phyloP scores from a whole-genome alignment of 2,797 vertebrate genomes.

The Poeciliopsis gracilis region DNA sequence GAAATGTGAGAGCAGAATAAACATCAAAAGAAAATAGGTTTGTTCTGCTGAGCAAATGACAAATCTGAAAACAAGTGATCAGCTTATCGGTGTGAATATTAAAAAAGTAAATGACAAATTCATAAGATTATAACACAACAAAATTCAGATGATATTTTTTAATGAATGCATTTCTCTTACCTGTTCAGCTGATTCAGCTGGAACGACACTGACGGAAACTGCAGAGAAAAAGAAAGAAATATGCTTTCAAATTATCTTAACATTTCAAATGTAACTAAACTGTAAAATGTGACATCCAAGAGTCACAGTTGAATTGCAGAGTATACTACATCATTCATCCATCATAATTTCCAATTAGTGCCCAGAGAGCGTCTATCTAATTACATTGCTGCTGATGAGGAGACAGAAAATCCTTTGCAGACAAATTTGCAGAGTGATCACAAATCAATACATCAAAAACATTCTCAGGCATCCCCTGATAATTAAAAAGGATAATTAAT shows the following conservation, averaged over 20 bases:
- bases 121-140: neutral
- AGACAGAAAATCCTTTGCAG: slow-evolving; percentile 56
- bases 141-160: neutral
- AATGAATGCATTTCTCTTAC: slow-evolving; percentile 60
- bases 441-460: slow-evolving; percentile 73
- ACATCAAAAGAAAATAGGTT: slow-evolving; percentile 29
- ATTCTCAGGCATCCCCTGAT: slow-evolving; percentile 18
- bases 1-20: slow-evolving; percentile 48
- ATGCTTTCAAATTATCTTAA: slow-evolving; percentile 24
- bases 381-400: slow-evolving; percentile 69
- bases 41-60: slow-evolving; percentile 41
- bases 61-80: slow-evolving; percentile 31
- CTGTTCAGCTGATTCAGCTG: slow-evolving; percentile 69
- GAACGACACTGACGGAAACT: slow-evolving; percentile 72
- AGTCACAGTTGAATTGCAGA: slow-evolving; percentile 31
- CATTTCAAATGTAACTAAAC: slow-evolving; percentile 9
- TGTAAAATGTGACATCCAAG: neutral
- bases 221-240: slow-evolving; percentile 32
- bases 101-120: neutral
- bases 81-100: neutral
- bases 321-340: slow-evolving; percentile 33
- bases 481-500: slow-evolving; percentile 62
- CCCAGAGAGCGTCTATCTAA: slow-evolving; percentile 64
- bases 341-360: slow-evolving; percentile 68
- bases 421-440: slow-evolving; percentile 58